Base-by-base conservation (phyloP, 2,113 vertebrate species). In the Ailuropoda melanoleuca region DNA sequence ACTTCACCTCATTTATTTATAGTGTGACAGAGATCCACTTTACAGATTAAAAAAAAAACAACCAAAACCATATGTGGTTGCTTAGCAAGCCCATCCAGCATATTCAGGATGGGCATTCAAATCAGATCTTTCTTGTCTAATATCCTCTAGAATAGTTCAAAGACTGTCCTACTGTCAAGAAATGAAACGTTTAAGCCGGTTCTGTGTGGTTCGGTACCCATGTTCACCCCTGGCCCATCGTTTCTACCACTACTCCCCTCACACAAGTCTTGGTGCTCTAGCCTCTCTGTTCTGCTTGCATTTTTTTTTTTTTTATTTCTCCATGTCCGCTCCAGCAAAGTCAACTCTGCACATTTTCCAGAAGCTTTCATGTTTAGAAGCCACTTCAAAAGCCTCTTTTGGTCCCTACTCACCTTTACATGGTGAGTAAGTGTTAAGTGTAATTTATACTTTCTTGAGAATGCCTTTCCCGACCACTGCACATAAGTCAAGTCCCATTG, bases 141-240 rank as follows among this genome's bases (percentile, higher is more conserved):
- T 78, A 23, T 13, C 21, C 78, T 80, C 26, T 60, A 60, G 62
- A 85, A 53, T 34, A 80, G 72, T 86, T 48, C 11, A 14, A 55
- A 55, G 48, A 18, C 55, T 62, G 14, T 21, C 4, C 8, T 43
- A 13, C 6, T 24, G 19, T 43, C 18, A 10, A 21, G n/a, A 72
- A 85, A 72, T 46, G 43, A 81, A 55, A 10, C 23, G 7, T 3
- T 60, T 13, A 26, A 60, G 8, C 10, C 10, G 13, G 6, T 53
- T 62, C 26, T 53, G 3, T 1, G 4, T 48, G 37, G 43, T 3
- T 48, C 17, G 0, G 62, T n/a, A 7, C 34, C 11, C 3, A 8
- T 39, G 23, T 62, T 48, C n/a, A 31, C 13, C n/a, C 8, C 5
- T 4, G 11, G 21, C 39, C 23, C 55, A 56, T 55, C 4, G 3